Percentiles rank a stretch among this genome's conserved stretches.
These are phyloP conservation scores for Mobula birostris DNA, from an alignment of 2,113 vertebrate species.

Conservation along the genomic window DNA sequence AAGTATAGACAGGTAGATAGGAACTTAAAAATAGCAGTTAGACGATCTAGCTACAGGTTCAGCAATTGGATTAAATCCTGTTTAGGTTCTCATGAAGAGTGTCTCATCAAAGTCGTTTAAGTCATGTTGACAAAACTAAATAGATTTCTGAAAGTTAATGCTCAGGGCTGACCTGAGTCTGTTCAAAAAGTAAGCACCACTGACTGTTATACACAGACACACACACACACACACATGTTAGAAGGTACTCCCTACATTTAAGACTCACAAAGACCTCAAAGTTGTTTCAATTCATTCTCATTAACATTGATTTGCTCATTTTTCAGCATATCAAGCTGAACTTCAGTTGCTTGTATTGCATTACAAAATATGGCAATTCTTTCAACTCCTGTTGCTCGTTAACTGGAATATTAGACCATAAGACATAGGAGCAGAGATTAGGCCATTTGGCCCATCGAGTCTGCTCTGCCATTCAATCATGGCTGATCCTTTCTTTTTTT, in stretches of 20 bases:
- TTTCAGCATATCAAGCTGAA: not conserved
- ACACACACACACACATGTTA: not conserved
- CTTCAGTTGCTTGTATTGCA: not conserved
- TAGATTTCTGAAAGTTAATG: not conserved
- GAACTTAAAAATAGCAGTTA: not conserved
- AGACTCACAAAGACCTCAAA: not conserved
- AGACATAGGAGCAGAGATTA: too few species aligned
- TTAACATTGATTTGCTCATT: not conserved
- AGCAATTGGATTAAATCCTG: not conserved
- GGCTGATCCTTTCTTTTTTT: too few species aligned
- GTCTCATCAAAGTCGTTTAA: not conserved
- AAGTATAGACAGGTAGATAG: not conserved
- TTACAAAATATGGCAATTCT: not conserved
- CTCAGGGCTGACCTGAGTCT: not conserved
- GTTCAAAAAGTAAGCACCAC: not conserved
- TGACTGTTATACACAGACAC: not conserved
- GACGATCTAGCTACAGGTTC: not conserved
- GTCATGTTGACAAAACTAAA: not conserved
- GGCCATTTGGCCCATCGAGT: too few species aligned
- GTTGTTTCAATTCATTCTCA: not conserved
- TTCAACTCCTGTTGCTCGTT: not conserved
- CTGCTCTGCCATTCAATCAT: too few species aligned
- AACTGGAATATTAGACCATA: not conserved
- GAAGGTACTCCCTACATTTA: not conserved
- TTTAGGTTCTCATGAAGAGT: not conserved